phyloP scores from a whole-genome alignment of 2,888 invertebrate species.

The Eupsilia transversa region DNA sequence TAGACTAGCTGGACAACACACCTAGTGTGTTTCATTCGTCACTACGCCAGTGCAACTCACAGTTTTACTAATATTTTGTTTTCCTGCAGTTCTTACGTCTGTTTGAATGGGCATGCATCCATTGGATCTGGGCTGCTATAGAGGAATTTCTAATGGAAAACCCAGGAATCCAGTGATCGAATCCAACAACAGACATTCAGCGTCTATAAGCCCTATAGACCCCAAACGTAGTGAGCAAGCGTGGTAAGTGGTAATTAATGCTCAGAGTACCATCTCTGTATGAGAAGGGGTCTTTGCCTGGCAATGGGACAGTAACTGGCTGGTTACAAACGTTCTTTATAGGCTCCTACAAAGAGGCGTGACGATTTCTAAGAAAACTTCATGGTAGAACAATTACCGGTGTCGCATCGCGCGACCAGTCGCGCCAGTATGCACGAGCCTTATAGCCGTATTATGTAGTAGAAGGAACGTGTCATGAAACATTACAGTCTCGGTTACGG shows the following conservation, averaged over 20 bases:
- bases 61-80: too few species aligned
- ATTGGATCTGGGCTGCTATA: too few species aligned
- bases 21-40: neutral
- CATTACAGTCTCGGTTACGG: slow-evolving; percentile 21
- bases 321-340: neutral
- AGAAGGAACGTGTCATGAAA: slow-evolving; percentile 31
- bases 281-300: neutral
- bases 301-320: neutral
- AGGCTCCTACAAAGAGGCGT: too few species aligned
- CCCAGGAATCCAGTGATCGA: too few species aligned
- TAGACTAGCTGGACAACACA: neutral
- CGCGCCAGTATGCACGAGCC: too few species aligned
- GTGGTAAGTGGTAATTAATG: neutral
- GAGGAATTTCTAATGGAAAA: neutral
- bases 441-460: slow-evolving; percentile 1
- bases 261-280: neutral
- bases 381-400: too few species aligned
- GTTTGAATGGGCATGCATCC: neutral
- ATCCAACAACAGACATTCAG: neutral
- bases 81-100: neutral
- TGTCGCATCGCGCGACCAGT: too few species aligned
- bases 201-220: neutral
- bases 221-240: neutral
- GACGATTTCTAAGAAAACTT: too few species aligned
- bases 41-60: neutral